A percentile compares a stretch with the other conserved stretches of the same genome.
phyloP scores from a whole-genome alignment of 2,113 vertebrate species.

The Cinclus cinclus region DNA sequence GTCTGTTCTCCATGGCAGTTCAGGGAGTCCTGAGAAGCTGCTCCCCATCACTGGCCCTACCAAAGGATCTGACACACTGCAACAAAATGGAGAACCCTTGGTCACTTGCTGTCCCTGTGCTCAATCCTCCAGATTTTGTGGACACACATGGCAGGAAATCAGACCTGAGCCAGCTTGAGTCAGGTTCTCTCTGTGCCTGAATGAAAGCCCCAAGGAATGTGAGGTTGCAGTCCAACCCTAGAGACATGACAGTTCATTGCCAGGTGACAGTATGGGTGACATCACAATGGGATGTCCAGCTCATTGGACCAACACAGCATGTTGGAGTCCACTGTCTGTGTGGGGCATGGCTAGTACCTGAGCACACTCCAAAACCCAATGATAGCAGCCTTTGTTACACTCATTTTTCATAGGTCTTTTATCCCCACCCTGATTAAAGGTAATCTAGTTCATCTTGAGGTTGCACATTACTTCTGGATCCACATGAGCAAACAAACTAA shows the following conservation, averaged over 20 bases:
- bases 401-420: background rate
- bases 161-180: background rate
- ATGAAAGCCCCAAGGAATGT: background rate
- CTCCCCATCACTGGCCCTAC: background rate
- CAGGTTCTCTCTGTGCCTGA: background rate
- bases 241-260: background rate
- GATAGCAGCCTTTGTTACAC: background rate
- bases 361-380: background rate
- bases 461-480: background rate
- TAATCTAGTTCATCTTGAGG: background rate
- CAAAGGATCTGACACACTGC: background rate
- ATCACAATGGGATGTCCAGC: background rate
- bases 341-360: background rate
- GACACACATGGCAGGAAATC: background rate
- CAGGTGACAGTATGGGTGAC: background rate
- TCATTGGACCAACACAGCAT: background rate
- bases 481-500: background rate
- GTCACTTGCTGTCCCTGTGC: background rate
- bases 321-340: background rate
- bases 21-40: background rate
- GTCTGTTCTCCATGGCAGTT: background rate
- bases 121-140: background rate
- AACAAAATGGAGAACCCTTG: background rate
- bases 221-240: background rate
- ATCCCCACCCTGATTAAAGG: background rate